Conservation (phyloP, 2,113 vertebrate genomes). For the Shinisaurus crocodilurus region DNA sequence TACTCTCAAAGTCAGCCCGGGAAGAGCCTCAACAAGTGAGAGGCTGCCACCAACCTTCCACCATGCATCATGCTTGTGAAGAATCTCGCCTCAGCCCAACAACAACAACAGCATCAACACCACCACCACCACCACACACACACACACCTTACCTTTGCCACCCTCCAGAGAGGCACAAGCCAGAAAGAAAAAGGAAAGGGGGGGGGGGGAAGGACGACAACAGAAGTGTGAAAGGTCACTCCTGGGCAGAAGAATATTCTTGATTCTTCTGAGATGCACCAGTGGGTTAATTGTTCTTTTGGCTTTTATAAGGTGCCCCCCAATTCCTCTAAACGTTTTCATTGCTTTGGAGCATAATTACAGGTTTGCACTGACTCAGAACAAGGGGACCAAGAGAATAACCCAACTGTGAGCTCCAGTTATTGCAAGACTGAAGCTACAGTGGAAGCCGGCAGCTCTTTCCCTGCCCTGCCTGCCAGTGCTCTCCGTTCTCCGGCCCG, state of each 20-base stretch:
- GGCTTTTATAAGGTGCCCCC: background rate
- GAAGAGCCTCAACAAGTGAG: slow-evolving; percentile 39
- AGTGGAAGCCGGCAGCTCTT: background rate
- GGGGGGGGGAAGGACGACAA: slow-evolving; percentile 14
- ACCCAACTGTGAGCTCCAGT: background rate
- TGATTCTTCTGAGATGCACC: slow-evolving; percentile 47
- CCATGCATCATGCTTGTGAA: slow-evolving; percentile 67
- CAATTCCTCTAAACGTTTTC: background rate
- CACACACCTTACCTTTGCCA: slow-evolving; percentile 72
- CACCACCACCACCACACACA: background rate
- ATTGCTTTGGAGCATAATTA: background rate
- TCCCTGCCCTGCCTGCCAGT: background rate
- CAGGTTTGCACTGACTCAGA: background rate
- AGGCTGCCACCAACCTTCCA: background rate
- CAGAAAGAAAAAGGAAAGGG: slow-evolving; percentile 36
- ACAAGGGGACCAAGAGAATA: background rate
- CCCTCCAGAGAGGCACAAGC: slow-evolving; percentile 81
- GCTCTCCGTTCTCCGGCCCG: background rate
- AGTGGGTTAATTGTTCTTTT: background rate
- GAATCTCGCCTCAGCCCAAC: slow-evolving; percentile 20
- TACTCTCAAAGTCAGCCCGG: slow-evolving; percentile 65
- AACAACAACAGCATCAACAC: no score
- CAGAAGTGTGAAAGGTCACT: slow-evolving; percentile 56
- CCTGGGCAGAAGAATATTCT: slow-evolving; percentile 28
- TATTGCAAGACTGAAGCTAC: background rate